These are phyloP conservation scores for Thaumetopoea pityocampa DNA, from an alignment of 1,140 invertebrate genomes.

Conservation along the genomic window DNA sequence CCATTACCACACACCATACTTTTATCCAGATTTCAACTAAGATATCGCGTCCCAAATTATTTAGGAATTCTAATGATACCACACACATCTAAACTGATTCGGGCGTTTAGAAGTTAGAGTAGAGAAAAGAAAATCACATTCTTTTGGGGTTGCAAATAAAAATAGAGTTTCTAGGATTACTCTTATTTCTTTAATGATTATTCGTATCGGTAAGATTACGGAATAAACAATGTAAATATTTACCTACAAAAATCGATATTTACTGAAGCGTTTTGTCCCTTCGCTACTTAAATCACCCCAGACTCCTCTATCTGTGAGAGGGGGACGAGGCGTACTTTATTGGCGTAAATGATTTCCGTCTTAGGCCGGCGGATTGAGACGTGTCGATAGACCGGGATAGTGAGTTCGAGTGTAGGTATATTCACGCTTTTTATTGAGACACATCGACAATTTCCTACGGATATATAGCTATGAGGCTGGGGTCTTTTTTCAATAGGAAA, in stretches of 20 bases:
- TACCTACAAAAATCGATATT: slow-evolving; percentile 50
- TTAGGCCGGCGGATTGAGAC: slow-evolving; percentile 24
- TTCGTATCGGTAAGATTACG: slow-evolving; percentile 9
- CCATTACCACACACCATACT: no score
- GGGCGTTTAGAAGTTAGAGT: no score
- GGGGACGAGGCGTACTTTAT: slow-evolving; percentile 21
- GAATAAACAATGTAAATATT: slow-evolving; percentile 32
- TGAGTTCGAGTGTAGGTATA: slow-evolving; percentile 22
- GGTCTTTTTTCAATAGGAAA: slow-evolving; percentile 15
- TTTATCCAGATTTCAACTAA: no score
- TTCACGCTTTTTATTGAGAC: slow-evolving; percentile 10
- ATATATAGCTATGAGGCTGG: slow-evolving; percentile 13
- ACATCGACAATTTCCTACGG: slow-evolving; percentile 13
- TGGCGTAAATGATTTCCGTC: slow-evolving; percentile 46
- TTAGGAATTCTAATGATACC: no score
- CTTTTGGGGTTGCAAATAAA: no score
- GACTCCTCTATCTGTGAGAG: no score
- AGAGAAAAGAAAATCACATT: no score
- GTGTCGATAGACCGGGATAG: slow-evolving; percentile 19
- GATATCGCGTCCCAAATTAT: no score
- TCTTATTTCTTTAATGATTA: not conserved
- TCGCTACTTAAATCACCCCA: slow-evolving; percentile 42
- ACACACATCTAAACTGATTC: no score
- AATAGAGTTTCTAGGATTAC: no score
- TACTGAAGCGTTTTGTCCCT: slow-evolving; percentile 24